phyloP scores from a whole-genome alignment of 1,140 invertebrate species.

The fruit fly (Drosophila melanogaster) region Release_6_plus_ISO1_MT NT_033777.3:9822001-9822500 shows the following conservation, averaged over 20 bases:
- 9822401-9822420: constrained; percentile 43
- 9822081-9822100: constrained; percentile 76
- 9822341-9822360: too few relatives aligned
- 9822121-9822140: constrained; percentile 28
- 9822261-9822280: too few relatives aligned
- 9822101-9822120: constrained; percentile 60
- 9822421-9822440: constrained; percentile 2
- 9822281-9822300: too few relatives aligned
- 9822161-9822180: not conserved
- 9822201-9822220: not conserved
- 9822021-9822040: too few relatives aligned
- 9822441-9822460: not conserved
- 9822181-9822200: constrained; percentile 7
- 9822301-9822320: too few relatives aligned
- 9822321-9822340: too few relatives aligned
- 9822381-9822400: not conserved
- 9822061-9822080: constrained; percentile 16
- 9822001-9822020: not conserved
- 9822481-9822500: constrained; percentile 76
- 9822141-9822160: constrained; percentile 23
- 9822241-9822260: too few relatives aligned
- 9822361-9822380: too few relatives aligned
- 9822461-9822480: constrained; percentile 57
- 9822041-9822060: not conserved
- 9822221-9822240: not conserved